A percentile compares a stretch with the other conserved stretches of the same genome.
phyloP scores from a whole-genome alignment of 2,113 vertebrate genomes.

The Narcine bancroftii region DNA sequence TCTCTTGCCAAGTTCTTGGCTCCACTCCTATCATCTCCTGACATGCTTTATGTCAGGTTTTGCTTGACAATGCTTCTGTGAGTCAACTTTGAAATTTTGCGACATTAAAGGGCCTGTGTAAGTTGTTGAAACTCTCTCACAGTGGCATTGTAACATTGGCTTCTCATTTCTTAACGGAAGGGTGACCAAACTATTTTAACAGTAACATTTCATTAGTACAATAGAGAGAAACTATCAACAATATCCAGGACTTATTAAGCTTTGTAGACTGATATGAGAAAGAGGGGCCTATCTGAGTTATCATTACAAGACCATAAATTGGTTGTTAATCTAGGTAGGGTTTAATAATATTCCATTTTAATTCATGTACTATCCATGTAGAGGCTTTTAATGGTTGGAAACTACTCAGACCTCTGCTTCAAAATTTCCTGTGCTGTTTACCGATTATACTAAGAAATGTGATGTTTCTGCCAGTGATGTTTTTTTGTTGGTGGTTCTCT shows the following conservation, averaged over 20 bases:
- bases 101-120: too few relatives aligned
- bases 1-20: too few relatives aligned
- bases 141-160: not conserved
- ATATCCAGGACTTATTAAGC: not conserved
- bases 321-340: too few relatives aligned
- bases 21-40: too few relatives aligned
- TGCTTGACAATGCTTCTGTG: too few relatives aligned
- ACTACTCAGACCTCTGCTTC: not conserved
- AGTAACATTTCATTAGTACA: not conserved
- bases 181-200: not conserved
- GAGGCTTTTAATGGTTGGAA: too few relatives aligned
- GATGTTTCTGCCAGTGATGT: not conserved
- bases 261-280: not conserved
- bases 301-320: not conserved
- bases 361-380: too few relatives aligned
- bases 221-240: not conserved
- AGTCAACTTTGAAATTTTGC: too few relatives aligned
- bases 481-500: not conserved
- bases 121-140: not conserved
- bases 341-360: too few relatives aligned
- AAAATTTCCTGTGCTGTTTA: not conserved
- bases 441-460: not conserved
- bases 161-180: not conserved
- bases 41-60: too few relatives aligned
- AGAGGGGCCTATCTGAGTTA: not conserved